Evolutionary conservation across 1,140 invertebrate species (phyloP), one percentile per base, ranked within the genome.

Genomic region (Globodera ellingtonae): DNA sequence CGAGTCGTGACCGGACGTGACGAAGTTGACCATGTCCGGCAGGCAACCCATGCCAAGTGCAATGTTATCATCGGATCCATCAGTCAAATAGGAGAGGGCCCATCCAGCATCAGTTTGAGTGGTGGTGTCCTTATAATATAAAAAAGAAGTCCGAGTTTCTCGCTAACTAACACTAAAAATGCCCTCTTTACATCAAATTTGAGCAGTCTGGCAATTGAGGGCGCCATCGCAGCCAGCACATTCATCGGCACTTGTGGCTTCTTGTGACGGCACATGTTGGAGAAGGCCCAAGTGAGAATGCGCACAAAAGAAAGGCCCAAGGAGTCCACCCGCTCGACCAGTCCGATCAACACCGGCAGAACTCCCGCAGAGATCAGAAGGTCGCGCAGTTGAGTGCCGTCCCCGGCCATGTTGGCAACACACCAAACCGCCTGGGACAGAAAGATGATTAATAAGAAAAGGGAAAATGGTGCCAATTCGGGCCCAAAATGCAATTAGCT

Each of bases 391-490:
- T 83, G 72, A n/a, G 62, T 46, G 21, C 59, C 69, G 48, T 84
- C 83, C 18, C 82, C 91, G 81, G 90, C 90, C 83, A 91, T 91
- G 72, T 91, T 91, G 73, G 91, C 90, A 44, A 91, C 84, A 35
- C 90, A 91, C 91, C 91, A 91, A 1, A 91, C 88, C 79, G 90
- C 90, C 85, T 91, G 90, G 59, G 56, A 82, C 10, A n/a, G 5
- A 10, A 56, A 76, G 47, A 46, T 56, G 10, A 15, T 18, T 66
- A 10, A 15, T 65, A 21, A 78, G 15, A 44, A 35, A 35, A 35
- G 35, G 35, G 35, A 35, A n/a, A n/a, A 35, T 35, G 3, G 3
- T 35, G 35, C 3, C 3, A 35, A 35, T 1, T 35, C 3, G 2
- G 35, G 35, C 35, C 35, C 3, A 35, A 35, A 35, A 35, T 35